These are phyloP conservation scores for Vombatus ursinus DNA, from an alignment of 2,113 vertebrate genomes.

Conservation along the genomic window DNA sequence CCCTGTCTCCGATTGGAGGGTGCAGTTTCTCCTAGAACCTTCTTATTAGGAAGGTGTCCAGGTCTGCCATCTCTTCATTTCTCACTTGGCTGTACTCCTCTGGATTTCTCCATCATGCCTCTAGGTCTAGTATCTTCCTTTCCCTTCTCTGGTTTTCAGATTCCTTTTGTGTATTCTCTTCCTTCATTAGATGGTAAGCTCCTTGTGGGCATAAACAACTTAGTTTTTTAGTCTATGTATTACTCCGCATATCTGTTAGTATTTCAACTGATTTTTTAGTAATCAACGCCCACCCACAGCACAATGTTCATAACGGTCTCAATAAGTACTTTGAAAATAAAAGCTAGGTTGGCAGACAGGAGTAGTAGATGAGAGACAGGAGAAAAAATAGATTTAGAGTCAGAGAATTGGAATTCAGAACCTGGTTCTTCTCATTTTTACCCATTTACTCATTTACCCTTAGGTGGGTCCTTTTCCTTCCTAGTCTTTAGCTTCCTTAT, in stretches of 20 bases:
- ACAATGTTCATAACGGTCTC: neutral
- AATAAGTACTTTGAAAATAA: neutral
- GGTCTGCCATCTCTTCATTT: neutral
- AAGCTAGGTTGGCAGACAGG: neutral
- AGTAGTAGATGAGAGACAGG: neutral
- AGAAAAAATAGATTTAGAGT: neutral
- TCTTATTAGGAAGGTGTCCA: neutral
- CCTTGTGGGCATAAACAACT: neutral
- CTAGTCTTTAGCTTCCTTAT: neutral
- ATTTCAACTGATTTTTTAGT: neutral
- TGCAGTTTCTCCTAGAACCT: neutral
- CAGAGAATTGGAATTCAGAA: neutral
- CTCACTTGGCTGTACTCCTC: neutral
- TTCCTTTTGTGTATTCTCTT: neutral
- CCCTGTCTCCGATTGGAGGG: neutral
- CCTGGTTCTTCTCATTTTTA: neutral
- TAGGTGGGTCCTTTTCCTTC: neutral
- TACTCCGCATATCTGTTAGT: neutral
- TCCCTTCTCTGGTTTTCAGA: neutral
- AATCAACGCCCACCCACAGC: neutral
- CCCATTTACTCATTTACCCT: no score
- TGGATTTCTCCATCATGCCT: neutral
- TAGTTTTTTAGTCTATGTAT: neutral
- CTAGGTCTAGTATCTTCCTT: neutral
- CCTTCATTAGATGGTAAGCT: neutral